phyloP scores from a whole-genome alignment of 2,797 vertebrate species.

The Cyprinodon diabolis region DNA sequence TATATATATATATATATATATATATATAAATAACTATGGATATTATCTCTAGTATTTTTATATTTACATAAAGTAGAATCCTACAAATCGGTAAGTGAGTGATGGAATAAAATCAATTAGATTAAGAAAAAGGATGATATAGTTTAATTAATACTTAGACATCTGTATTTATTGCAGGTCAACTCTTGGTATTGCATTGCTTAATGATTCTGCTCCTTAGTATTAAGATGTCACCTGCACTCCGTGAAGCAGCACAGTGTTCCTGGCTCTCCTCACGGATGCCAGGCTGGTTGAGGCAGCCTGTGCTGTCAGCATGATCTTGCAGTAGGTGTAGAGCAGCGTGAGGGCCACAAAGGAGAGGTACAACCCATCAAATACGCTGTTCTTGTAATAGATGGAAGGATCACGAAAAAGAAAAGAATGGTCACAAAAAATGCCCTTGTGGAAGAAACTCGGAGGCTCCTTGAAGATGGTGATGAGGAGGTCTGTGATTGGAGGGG shows the following conservation, averaged over 20 bases:
- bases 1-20: not conserved
- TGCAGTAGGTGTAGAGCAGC: conserved; percentile 82
- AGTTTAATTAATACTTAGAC: not conserved
- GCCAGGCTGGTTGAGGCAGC: conserved; percentile 73
- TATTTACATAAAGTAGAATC: not conserved
- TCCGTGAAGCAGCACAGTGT: conserved; percentile 82
- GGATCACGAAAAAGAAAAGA: conserved; percentile 73
- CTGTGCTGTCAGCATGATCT: conserved; percentile 76
- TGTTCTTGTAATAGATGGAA: conserved; percentile 82
- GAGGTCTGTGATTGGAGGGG: conserved; percentile 76
- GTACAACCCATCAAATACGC: conserved; percentile 77
- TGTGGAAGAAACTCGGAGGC: conserved; percentile 63
- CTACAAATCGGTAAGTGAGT: too few species aligned
- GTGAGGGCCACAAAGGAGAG: conserved; percentile 79
- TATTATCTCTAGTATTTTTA: not conserved
- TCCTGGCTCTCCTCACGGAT: conserved; percentile 75
- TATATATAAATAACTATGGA: not conserved
- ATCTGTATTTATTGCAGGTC: not conserved
- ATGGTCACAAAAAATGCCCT: conserved; percentile 79
- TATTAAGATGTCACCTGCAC: conserved; percentile 59
- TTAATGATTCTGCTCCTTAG: not conserved
- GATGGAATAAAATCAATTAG: too few species aligned
- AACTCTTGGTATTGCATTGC: not conserved
- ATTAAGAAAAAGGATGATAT: too few species aligned
- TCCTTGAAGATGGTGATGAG: conserved; percentile 71